Evolutionary conservation across 2,797 vertebrate genomes (phyloP).

Genomic region (Eulemur coronatus): DNA sequence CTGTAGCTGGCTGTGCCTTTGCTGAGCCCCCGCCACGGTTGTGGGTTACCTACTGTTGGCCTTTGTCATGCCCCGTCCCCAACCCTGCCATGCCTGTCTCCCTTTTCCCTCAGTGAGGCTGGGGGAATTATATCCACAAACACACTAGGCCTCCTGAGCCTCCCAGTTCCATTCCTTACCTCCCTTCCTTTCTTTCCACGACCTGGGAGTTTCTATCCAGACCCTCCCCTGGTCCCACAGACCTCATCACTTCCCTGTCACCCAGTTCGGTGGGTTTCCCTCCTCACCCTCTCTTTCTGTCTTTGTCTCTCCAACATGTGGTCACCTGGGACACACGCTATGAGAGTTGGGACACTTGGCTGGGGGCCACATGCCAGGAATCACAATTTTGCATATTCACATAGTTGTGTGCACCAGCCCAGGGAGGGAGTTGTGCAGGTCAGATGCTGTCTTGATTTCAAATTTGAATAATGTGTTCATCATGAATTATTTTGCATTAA

Average conservation of each 20-base stretch:
- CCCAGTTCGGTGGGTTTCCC: fast-evolving
- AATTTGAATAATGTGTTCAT: not conserved
- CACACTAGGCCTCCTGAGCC: not conserved
- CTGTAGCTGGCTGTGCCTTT: fast-evolving
- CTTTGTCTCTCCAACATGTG: not conserved
- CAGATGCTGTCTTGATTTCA: not conserved
- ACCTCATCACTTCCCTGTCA: not conserved
- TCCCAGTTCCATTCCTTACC: fast-evolving
- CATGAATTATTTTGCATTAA: not conserved
- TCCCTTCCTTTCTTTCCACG: not conserved
- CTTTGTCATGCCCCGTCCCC: not conserved
- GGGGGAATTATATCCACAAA: not conserved
- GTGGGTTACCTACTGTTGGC: fast-evolving
- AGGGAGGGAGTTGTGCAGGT: no score
- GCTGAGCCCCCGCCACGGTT: not conserved
- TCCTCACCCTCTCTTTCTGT: not conserved
- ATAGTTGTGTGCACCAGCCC: not conserved
- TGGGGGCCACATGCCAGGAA: fast-evolving
- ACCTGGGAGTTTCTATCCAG: not conserved
- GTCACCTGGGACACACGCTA: not conserved
- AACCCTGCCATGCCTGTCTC: fast-evolving
- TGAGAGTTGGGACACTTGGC: not conserved
- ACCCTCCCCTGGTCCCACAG: not conserved
- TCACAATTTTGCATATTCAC: not conserved
- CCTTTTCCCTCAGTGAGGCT: not conserved